Evolutionary conservation across 2,888 invertebrate species (phyloP).

Genomic region (Acholoe squamosa): DNA sequence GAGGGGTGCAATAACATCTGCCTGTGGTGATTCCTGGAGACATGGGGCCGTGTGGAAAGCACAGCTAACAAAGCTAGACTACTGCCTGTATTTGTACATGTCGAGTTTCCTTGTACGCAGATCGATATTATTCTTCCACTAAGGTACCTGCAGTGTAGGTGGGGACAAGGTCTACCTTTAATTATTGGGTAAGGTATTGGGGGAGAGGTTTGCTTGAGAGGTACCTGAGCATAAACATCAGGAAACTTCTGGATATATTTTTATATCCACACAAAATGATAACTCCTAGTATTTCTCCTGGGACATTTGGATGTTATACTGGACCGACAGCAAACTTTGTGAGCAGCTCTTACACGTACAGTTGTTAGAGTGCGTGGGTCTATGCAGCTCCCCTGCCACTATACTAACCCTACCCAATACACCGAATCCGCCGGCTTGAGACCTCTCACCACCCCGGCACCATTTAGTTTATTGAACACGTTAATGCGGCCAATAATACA

Average conservation of each 20-base stretch:
- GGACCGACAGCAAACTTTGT: background rate
- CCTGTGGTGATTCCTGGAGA: background rate
- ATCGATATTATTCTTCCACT: constrained; percentile 1
- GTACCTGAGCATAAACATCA: too few relatives aligned
- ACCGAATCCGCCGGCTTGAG: background rate
- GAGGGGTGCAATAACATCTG: background rate
- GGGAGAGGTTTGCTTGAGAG: too few relatives aligned
- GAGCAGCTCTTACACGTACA: background rate
- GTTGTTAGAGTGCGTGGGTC: background rate
- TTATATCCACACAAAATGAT: too few relatives aligned
- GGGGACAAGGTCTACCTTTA: too few relatives aligned
- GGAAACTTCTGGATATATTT: too few relatives aligned
- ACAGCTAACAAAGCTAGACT: constrained; percentile 50
- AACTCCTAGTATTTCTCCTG: too few relatives aligned
- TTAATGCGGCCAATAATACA: constrained; percentile 29
- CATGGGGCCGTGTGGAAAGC: constrained; percentile 27
- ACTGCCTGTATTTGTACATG: constrained; percentile 29
- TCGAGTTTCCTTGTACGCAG: constrained; percentile 18
- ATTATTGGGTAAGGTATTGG: too few relatives aligned
- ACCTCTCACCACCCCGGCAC: background rate
- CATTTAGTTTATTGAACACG: constrained; percentile 31
- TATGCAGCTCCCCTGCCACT: background rate
- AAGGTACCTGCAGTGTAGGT: too few relatives aligned
- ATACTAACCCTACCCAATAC: background rate
- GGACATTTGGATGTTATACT: too few relatives aligned